Base-by-base conservation (phyloP, 2,888 invertebrate species). In the Metellina segmentata region DNA sequence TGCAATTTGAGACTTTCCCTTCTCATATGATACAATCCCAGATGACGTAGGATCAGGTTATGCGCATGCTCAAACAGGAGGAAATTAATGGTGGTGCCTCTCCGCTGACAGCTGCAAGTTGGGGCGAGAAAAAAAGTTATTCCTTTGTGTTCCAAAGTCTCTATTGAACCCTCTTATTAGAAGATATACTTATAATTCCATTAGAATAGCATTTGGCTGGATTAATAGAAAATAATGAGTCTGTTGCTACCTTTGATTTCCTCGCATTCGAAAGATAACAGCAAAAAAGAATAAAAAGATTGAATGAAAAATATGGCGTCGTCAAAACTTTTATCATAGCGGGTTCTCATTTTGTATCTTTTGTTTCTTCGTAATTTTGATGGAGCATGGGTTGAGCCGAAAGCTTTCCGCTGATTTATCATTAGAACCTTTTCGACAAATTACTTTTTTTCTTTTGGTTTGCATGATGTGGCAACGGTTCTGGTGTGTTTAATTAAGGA, bases 131-230 rank as follows among this genome's bases (percentile, higher is more conserved):
- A 87, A 87, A 81, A 72, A 79, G 72, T 74, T 74, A 49, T n/a
- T 79, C 20, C 53, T 51, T 81, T 81, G 71, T 72, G 79, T 81
- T 87, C 77, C n/a, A 19, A 19, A 51, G 48, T 74, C 83, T 52
- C 85, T 69, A 77, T 48, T 19, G 79, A 81, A 87, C 79, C 87
- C 87, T 20, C 87, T 89, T 89, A 89, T 89, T 89, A 89, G 81
- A 61, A 81, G 88, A 81, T 89, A 89, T 89, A 82, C 88, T 89
- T 89, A 89, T 89, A 89, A 89, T 89, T 89, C 88, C 88, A 89
- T 89, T 89, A 89, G 81, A 89, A 89, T 75, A 74, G 88, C 81
- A 89, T 89, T 89, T 89, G 81, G 74, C 69, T 75, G 81, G 88
- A 89, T 89, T 89, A 89, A 89, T 89, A 89, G 81, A 75, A 89